These are phyloP conservation scores for Hycleus phaleratus DNA, from an alignment of 1,140 invertebrate species.

Conservation along the genomic window DNA sequence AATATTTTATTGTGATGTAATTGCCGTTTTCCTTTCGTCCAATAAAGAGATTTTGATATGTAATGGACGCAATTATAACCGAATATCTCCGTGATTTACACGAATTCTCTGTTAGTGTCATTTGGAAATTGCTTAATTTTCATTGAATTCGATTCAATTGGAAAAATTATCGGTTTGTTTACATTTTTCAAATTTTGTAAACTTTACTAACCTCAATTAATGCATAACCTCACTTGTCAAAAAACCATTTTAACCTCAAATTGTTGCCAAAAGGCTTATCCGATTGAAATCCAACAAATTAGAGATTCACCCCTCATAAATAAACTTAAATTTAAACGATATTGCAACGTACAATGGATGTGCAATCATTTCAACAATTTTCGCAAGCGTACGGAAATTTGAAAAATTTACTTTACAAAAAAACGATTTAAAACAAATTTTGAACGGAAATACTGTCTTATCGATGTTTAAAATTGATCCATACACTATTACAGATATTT, in stretches of 20 bases:
- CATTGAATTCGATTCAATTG: not conserved
- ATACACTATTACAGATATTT: too few relatives aligned
- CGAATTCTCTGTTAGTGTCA: not conserved
- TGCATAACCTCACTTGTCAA: slow-evolving; percentile 44
- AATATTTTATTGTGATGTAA: slow-evolving; percentile 29
- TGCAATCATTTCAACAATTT: too few relatives aligned
- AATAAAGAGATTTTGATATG: slow-evolving; percentile 16
- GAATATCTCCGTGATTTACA: not conserved
- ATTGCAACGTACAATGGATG: too few relatives aligned
- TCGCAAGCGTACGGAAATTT: too few relatives aligned
- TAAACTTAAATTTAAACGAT: too few relatives aligned
- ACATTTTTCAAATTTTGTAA: slow-evolving; percentile 34
- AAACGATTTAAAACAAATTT: too few relatives aligned
- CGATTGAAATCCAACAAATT: too few relatives aligned
- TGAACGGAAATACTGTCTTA: too few relatives aligned
- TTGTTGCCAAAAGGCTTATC: not conserved
- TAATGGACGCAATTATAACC: slow-evolving; percentile 22
- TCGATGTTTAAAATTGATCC: too few relatives aligned
- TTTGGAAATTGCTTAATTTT: not conserved
- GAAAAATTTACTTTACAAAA: too few relatives aligned
- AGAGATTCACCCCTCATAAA: too few relatives aligned
- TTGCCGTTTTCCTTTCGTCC: slow-evolving; percentile 26
- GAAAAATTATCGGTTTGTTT: slow-evolving; percentile 32
- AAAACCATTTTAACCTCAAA: slow-evolving; percentile 33
- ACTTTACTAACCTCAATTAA: slow-evolving; percentile 41